These are phyloP conservation scores for Cygnus buccinator DNA, from an alignment of 2,113 vertebrate genomes.

Conservation along the genomic window DNA sequence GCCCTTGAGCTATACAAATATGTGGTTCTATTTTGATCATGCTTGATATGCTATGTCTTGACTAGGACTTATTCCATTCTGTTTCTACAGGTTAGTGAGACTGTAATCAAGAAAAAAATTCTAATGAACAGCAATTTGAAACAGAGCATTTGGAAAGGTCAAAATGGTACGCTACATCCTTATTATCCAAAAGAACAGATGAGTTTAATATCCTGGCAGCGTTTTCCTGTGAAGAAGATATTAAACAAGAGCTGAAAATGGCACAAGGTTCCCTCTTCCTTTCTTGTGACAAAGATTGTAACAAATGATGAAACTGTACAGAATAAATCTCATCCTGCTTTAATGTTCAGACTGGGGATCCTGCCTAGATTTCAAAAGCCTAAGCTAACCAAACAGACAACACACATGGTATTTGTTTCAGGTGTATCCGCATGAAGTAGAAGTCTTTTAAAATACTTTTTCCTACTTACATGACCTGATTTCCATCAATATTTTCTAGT, in stretches of 20 bases:
- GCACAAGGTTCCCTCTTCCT: not conserved
- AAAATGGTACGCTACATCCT: slow-evolving; percentile 60
- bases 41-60: slow-evolving; percentile 21
- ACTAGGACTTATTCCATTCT: slow-evolving; percentile 46
- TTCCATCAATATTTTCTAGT: not conserved
- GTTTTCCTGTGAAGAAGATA: slow-evolving; percentile 45
- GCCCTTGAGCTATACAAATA: not conserved
- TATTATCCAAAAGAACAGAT: slow-evolving; percentile 63
- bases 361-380: not conserved
- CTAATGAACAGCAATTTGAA: slow-evolving; percentile 46
- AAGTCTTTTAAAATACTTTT: not conserved
- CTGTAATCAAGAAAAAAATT: slow-evolving; percentile 29
- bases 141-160: slow-evolving; percentile 66
- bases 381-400: not conserved
- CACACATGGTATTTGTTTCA: not conserved
- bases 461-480: not conserved
- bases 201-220: slow-evolving; percentile 53
- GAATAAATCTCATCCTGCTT: slow-evolving; percentile 53
- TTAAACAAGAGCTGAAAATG: slow-evolving; percentile 51
- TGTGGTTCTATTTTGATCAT: slow-evolving; percentile 1
- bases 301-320: not conserved
- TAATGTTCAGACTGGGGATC: not conserved
- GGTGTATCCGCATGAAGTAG: not conserved
- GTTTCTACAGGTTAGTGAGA: slow-evolving; percentile 52
- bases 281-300: slow-evolving; percentile 16